phyloP scores from a whole-genome alignment of 2,797 vertebrate genomes.

The Leptatherina wallacei region DNA sequence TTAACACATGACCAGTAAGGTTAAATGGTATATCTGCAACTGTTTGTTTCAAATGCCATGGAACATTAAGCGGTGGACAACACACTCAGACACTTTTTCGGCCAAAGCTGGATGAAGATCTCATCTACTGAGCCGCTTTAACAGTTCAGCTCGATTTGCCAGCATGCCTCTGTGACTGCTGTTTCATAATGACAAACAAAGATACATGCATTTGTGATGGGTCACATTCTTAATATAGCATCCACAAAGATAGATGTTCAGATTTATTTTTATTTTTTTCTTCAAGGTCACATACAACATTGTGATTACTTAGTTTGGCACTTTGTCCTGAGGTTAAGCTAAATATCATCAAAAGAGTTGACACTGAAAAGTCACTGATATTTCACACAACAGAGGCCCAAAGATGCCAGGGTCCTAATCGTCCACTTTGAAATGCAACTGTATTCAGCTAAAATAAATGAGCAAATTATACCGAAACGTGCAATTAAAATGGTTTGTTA shows the following conservation, averaged over 20 bases:
- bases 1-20: constrained; percentile 37
- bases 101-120: not conserved
- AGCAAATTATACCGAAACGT: not conserved
- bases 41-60: constrained; percentile 44
- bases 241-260: constrained; percentile 24
- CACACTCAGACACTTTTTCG: constrained; percentile 11
- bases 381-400: constrained; percentile 24
- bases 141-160: constrained; percentile 17
- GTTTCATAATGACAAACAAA: constrained; percentile 13
- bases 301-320: constrained; percentile 62
- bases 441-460: constrained; percentile 1
- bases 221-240: constrained; percentile 19
- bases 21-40: constrained; percentile 42
- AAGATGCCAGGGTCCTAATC: constrained; percentile 4
- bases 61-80: constrained; percentile 27
- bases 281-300: constrained; percentile 54
- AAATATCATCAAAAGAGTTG: constrained; percentile 56
- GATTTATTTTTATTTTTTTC: constrained; percentile 13
- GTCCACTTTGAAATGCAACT: constrained; percentile 9
- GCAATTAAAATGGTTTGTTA: constrained; percentile 11
- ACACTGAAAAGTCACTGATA: constrained; percentile 66
- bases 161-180: not conserved
- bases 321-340: constrained; percentile 55
- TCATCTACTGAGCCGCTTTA: constrained; percentile 2
- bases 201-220: constrained; percentile 11